These are phyloP conservation scores for Odocoileus hemionus DNA, from an alignment of 2,113 vertebrate species.

Conservation along the genomic window DNA sequence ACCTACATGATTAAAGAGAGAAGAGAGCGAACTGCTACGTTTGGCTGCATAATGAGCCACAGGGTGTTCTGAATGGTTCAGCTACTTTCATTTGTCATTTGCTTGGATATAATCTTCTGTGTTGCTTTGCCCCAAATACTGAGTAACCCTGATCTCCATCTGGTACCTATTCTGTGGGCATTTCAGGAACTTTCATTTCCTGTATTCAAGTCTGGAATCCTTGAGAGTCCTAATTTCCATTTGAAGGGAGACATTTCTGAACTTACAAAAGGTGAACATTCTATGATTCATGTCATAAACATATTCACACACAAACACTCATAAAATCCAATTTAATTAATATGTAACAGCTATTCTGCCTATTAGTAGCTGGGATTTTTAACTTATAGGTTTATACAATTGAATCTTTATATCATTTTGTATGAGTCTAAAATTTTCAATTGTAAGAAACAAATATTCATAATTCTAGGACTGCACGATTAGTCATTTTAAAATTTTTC, in stretches of 20 bases:
- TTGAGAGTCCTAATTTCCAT: constrained; percentile 52
- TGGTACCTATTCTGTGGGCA: constrained; percentile 56
- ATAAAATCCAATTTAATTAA: not conserved
- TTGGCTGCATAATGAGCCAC: not conserved
- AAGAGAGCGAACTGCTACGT: not conserved
- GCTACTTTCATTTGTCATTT: constrained; percentile 34
- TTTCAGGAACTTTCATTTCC: constrained; percentile 59
- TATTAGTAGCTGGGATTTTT: not conserved
- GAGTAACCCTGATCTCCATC: constrained; percentile 29
- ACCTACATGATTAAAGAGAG: not conserved
- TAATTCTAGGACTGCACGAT: not conserved
- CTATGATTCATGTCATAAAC: not conserved
- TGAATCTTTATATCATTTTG: not conserved
- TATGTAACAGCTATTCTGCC: not conserved
- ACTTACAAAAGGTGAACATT: not conserved
- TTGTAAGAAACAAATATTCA: constrained; percentile 19
- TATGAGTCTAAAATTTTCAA: not conserved
- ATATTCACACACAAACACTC: constrained; percentile 9
- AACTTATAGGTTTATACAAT: constrained; percentile 2
- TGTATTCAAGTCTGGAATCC: constrained; percentile 36
- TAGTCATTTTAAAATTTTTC: constrained; percentile 32
- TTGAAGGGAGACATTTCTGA: not conserved
- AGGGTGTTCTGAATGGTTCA: not conserved
- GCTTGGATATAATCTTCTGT: constrained; percentile 22
- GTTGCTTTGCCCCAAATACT: constrained; percentile 3